Conservation (phyloP, 1,140 invertebrate species). For the Diorhabda elongata region DNA sequence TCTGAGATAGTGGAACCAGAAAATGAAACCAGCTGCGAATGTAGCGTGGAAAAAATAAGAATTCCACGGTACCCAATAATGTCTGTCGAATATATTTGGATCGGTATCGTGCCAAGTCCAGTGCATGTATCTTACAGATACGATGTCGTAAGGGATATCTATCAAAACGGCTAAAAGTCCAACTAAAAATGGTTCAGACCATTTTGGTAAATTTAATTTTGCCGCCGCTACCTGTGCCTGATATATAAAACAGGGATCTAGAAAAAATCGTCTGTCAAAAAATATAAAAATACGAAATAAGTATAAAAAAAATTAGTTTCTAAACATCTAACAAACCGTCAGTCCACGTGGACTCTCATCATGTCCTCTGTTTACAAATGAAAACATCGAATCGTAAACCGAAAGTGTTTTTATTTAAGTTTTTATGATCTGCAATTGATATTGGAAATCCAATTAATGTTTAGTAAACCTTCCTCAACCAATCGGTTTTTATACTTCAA, state of each 20-base stretch:
- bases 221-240: constrained; percentile 63
- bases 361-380: no score
- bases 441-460: no score
- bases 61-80: constrained; percentile 75
- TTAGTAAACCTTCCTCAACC: no score
- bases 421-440: no score
- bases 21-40: constrained; percentile 68
- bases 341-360: no score
- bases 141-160: constrained; percentile 78
- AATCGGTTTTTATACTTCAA: no score
- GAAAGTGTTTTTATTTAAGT: no score
- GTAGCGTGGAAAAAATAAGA: constrained; percentile 78
- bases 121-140: constrained; percentile 73
- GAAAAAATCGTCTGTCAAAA: constrained; percentile 34
- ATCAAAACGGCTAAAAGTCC: constrained; percentile 69
- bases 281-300: no score
- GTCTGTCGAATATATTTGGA: constrained; percentile 72
- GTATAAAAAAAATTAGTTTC: no score
- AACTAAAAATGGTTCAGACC: constrained; percentile 70
- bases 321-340: no score
- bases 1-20: constrained; percentile 61
- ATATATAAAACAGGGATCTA: constrained; percentile 75
- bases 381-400: no score
- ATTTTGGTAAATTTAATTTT: constrained; percentile 59
- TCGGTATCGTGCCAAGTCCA: constrained; percentile 87